Base-by-base conservation (phyloP, 2,797 vertebrate genomes). In the Ambastaia sidthimunki region DNA sequence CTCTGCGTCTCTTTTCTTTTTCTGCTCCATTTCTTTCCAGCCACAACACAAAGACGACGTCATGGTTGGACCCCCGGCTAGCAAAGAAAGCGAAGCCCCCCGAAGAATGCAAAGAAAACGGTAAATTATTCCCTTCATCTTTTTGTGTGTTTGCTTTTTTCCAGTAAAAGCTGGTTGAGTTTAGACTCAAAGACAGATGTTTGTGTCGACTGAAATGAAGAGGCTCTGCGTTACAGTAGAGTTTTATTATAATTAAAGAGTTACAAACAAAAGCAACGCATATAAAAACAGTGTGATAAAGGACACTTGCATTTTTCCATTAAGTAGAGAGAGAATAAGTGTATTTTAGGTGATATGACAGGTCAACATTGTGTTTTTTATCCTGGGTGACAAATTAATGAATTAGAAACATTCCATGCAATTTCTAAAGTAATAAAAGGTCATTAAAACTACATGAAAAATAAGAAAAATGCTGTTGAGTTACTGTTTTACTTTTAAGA, bases 31-130 rank as follows among this genome's bases (percentile, higher is more conserved):
- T 84, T 85, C 86, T 83, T 77, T 67, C 82, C 95, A 98, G 97
- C 94, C 97, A 99, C 95, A 99, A 99, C 95, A 98, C 96, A 93
- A 99, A 99, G 96, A 99, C 98, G 87, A 99, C 97, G 89, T 99
- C 98, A 93, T 99, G 97, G 98, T 94, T 99, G 93, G 97, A 99
- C 95, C 97, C 97, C 83, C 95, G 97, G 91, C 95, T 98, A 87
- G 97, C 97, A 90, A 99, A 98, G 95, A 99, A 98, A 94, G 96
- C 97, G 86, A 99, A 99, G 90, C 97, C 96, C 85, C 97, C 97
- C 55, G 98, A 99, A 95, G 97, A 98, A 92, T 99, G 98, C 94
- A 97, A 96, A 92, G 97, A 98, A 92, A 96, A 98, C 90, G 98
- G 98, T 99, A 94, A 95, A 97, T 90, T 47, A 28, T 81, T 69